Base-by-base conservation (phyloP, 2,797 vertebrate species). In the Spinus pinus region DNA sequence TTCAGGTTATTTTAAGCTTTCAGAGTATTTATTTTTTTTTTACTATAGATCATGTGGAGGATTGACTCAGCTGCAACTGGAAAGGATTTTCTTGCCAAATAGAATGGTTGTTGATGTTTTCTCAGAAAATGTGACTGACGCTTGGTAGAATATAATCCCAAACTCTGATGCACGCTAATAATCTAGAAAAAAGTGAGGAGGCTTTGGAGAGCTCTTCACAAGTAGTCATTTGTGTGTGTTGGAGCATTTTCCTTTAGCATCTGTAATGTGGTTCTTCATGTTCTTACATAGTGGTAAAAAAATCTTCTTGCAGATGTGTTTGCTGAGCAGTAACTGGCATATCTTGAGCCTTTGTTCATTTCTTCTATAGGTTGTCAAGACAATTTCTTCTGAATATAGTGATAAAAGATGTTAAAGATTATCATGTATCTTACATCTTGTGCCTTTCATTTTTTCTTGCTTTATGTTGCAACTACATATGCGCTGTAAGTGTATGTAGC, bases 1-100 rank as follows among this genome's bases (percentile, higher is more conserved):
- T 93, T 94, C 31, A 88, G 33, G 35, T 71, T 94, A 81, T 91
- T 94, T 90, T 81, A 93, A 75, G 65, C n/a, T 91, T 89, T 83
- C 27, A 61, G 50, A 67, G 27, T 70, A 5, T 41, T 12, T 70
- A 4, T 41, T 12, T 37, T 37, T 83, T 85, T 93, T 91, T 86
- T 64, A 49, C 42, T 86, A 33, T 27, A 81, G 87, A 79, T 94
- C 69, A 83, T 91, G 39, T 37, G 75, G 84, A 92, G 41, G 44
- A 66, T 89, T 93, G 90, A 81, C 70, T 94, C 78, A 88, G 64
- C 78, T 92, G 62, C 94, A 88, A 22, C 37, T 86, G 61, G 61
- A 72, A 87, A 85, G 31, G 17, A 4, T 88, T 96, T 88, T 89
- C 70, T 83, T 88, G 69, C 65, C 58, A 91, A 89, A 71, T 46